Conservation (phyloP, 2,113 vertebrate genomes). For the Gobiocypris rarus region DNA sequence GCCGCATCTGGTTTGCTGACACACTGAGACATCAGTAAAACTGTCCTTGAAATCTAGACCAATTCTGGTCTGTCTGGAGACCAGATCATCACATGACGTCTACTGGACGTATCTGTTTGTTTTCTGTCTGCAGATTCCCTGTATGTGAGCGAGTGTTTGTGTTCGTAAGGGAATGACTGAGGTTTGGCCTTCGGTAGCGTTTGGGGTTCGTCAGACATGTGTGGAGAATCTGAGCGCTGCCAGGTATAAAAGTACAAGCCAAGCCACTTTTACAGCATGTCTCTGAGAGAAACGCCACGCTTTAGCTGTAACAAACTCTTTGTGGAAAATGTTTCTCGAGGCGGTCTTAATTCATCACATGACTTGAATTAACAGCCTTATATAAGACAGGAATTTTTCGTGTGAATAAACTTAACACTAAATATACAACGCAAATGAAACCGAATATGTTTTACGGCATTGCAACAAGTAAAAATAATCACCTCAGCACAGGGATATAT, state of each 20-base stretch:
- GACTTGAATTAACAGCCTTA: not conserved
- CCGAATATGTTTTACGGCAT: not conserved
- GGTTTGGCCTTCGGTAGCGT: not conserved
- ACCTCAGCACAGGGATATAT: not conserved
- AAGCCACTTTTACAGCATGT: not conserved
- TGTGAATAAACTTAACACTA: not conserved
- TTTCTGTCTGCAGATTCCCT: not conserved
- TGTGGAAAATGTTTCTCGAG: not conserved
- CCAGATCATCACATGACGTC: not conserved
- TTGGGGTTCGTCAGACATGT: not conserved
- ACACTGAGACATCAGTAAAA: not conserved
- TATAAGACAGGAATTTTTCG: not conserved
- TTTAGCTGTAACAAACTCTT: not conserved
- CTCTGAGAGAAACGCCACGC: conserved; percentile 3
- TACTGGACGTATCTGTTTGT: not conserved
- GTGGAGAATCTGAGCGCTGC: not conserved
- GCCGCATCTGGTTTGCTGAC: not conserved
- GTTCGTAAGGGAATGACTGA: not conserved
- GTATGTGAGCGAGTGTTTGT: not conserved
- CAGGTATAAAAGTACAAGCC: not conserved
- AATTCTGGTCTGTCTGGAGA: not conserved
- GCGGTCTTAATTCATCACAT: not conserved
- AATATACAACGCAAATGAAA: not conserved
- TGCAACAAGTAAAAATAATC: not conserved
- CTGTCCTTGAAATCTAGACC: not conserved